Evolutionary conservation across 1,140 invertebrate genomes (phyloP), one percentile per base, ranked within the genome.

Genomic region (Drosophila pruinosa): DNA sequence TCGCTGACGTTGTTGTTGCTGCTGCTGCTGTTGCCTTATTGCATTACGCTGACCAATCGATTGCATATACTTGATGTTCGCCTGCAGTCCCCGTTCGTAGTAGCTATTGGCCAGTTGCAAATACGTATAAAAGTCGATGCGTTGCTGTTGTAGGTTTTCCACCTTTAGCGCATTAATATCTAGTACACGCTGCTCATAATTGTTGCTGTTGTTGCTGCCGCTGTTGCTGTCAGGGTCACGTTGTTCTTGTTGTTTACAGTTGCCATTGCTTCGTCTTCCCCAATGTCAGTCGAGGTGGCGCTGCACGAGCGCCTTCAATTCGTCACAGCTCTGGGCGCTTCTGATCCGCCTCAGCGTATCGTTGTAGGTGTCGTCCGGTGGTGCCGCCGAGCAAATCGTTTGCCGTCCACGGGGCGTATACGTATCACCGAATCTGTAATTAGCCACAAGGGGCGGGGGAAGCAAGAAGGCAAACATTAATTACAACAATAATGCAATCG

Each of bases 361-460:
- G 76, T 90, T 91, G 58, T 89, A 91, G 7, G 72, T 78, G 5
- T 74, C 78, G 43, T 83, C 74, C 1, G 78, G 53, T 28, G 68
- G 63, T 36, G 61, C 48, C 19, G 58, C 19, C 19, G 81, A 72
- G 53, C 86, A 85, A 61, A 89, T 56, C 28, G 82, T 73, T 58
- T 52, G 70, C 48, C 83, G 82, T 19, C 88, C 88, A 57, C 89
- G 82, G 41, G 72, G 47, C 39, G 76, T 65, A 68, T 86, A 89
- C 34, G 75, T 85, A 73, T 73, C 68, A 41, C 70, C 56, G 68
- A 79, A 91, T 80, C 90, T 91, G 88, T 78, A 91, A 91, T 85
- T 81, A 75, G 74, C 72, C 48, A 19, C 50, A 31, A 61, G 7
- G 12, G 43, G 41, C 31, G 12, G 39, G 34, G 19, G 38, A n/a